A percentile compares a stretch with the other conserved stretches of the same genome.
These are phyloP conservation scores for Invenusta paracnida DNA, from an alignment of 2,888 invertebrate species.

Conservation along the genomic window DNA sequence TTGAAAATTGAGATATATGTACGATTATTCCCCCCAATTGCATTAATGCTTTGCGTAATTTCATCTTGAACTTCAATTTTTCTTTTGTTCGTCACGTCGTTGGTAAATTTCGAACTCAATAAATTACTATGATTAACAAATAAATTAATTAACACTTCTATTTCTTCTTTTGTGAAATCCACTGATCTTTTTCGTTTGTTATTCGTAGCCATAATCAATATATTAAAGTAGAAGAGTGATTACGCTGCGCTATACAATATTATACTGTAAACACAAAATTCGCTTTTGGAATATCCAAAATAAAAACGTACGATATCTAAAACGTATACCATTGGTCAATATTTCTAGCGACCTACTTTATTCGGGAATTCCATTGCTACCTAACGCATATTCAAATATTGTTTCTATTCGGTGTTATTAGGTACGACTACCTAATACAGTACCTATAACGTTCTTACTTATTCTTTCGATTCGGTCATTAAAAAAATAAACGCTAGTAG, in stretches of 20 bases:
- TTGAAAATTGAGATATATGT: neutral
- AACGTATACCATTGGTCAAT: neutral
- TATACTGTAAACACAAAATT: neutral
- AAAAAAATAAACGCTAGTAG: neutral
- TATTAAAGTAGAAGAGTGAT: no score
- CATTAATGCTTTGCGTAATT: neutral
- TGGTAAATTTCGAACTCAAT: neutral
- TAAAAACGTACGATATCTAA: neutral
- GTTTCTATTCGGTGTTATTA: neutral
- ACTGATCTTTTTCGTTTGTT: neutral
- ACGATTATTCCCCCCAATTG: neutral
- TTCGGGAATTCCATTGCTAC: neutral
- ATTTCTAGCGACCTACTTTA: neutral
- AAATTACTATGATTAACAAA: neutral
- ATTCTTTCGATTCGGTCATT: neutral
- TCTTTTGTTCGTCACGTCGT: neutral
- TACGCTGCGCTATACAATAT: neutral
- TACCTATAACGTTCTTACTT: constrained; percentile 2
- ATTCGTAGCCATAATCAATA: no score
- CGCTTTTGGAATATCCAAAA: neutral
- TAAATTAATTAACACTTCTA: neutral
- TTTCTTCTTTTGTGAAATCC: neutral
- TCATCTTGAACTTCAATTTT: neutral
- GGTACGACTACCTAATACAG: neutral
- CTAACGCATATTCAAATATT: neutral